phyloP scores from a whole-genome alignment of 2,888 invertebrate species.

The Norana najaformis region DNA sequence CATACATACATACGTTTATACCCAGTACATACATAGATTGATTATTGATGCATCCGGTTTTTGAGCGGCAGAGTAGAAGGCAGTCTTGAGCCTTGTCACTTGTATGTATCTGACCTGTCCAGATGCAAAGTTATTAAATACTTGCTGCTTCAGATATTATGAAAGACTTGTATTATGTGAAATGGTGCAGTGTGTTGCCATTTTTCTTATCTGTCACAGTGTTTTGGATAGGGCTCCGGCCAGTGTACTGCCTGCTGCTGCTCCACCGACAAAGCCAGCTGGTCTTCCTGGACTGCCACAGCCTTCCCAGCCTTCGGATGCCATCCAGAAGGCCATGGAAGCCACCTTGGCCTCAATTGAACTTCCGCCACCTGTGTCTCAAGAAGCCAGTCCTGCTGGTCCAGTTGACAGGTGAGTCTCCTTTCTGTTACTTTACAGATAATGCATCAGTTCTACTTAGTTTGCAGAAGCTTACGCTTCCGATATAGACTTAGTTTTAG shows the following conservation, averaged over 20 bases:
- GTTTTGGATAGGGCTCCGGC: not conserved
- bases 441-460: not conserved
- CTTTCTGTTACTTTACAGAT: not conserved
- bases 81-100: not conserved
- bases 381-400: slow-evolving; percentile 26
- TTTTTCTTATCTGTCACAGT: slow-evolving; percentile 13
- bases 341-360: slow-evolving; percentile 88
- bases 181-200: not conserved
- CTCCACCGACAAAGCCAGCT: not conserved
- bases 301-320: slow-evolving; percentile 55
- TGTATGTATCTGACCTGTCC: not conserved
- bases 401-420: not conserved
- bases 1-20: no score
- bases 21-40: no score
- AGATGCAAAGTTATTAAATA: not conserved
- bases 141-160: not conserved
- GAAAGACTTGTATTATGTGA: not conserved
- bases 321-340: slow-evolving; percentile 88
- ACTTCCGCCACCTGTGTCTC: slow-evolving; percentile 51
- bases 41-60: no score
- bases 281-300: not conserved
- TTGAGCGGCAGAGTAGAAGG: not conserved
- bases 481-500: not conserved
- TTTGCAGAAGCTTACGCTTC: no score
- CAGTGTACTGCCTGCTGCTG: not conserved